Evolutionary conservation across 2,797 vertebrate genomes (phyloP), one percentile per base, ranked within the genome.

Genomic region (Manis javanica): DNA sequence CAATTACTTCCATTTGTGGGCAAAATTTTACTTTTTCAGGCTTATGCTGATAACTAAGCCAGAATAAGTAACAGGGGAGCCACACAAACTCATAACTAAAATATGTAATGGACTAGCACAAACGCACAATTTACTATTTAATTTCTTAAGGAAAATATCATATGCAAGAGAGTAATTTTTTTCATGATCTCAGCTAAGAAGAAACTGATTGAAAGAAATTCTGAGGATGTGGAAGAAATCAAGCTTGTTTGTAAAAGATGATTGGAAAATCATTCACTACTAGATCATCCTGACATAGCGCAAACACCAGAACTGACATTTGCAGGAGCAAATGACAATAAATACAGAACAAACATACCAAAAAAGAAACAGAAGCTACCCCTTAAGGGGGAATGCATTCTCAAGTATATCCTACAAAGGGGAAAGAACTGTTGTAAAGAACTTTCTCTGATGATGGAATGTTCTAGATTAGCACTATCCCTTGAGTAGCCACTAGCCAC

Each of bases 171-270:
- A 96, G 61, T 84, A 83, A 85, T 31, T 93, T 96, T 96, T 86
- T 92, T 34, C 34, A 72, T 87, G 63, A 95, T 11, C 59, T 94
- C 82, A 92, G 46, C 72, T 78, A 82, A 95, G 24, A 90, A 95
- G 37, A 90, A 89, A 87, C n/a, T 64, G 42, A 75, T 16, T 75
- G 59, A 72, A 92, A 95, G 69, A 92, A 82, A 92, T 74, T 75
- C 53, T 69, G 42, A 92, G 26, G 64, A 72, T 24, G 34, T 84
- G 66, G 34, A 72, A 93, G 19, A 66, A 71, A 87, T 51, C 68
- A 66, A 79, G 39, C 9, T 53, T 64, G 49, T 94, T 91, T 69
- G 83, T 55, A 53, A 74, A 88, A 96, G 55, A 24, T 49, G 61
- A 85, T 72, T 84, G 71, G 75, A 87, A 96, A 93, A 71, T 72